These are phyloP conservation scores for Proterorhinus semilunaris DNA, from an alignment of 2,113 vertebrate species.

Conservation along the genomic window DNA sequence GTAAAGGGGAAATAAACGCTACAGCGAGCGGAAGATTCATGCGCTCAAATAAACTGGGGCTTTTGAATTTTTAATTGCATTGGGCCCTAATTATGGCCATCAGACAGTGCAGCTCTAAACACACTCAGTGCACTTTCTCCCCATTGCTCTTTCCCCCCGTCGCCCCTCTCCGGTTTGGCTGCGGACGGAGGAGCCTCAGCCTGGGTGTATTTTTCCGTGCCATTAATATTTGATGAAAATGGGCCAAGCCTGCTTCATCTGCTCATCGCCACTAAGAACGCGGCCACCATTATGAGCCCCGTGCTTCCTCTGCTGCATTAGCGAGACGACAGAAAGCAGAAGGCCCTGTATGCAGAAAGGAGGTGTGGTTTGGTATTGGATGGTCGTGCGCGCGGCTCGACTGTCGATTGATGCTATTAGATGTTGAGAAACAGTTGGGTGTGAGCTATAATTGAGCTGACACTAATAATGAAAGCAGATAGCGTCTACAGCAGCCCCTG, in stretches of 20 bases:
- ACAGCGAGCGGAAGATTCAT: slow-evolving; percentile 92
- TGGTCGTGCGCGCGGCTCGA: slow-evolving; percentile 81
- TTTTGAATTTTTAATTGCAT: slow-evolving; percentile 99
- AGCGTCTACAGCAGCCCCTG: slow-evolving; percentile 89
- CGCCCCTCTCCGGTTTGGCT: slow-evolving; percentile 74
- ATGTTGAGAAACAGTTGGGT: slow-evolving; percentile 98
- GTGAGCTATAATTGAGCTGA: slow-evolving; percentile 98
- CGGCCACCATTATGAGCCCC: slow-evolving; percentile 95
- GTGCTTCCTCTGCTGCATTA: slow-evolving; percentile 97
- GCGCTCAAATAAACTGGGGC: slow-evolving; percentile 98
- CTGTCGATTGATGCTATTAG: slow-evolving; percentile 99
- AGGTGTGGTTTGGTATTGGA: slow-evolving; percentile 19
- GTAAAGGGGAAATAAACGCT: slow-evolving; percentile 98
- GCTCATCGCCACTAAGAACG: slow-evolving; percentile 91
- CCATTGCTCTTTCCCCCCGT: slow-evolving; percentile 65
- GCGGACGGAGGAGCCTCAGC: slow-evolving; percentile 92
- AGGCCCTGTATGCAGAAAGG: slow-evolving; percentile 65
- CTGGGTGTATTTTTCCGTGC: slow-evolving; percentile 97
- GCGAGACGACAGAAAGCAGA: slow-evolving; percentile 90
- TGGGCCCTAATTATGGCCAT: slow-evolving; percentile 99
- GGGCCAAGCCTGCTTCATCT: slow-evolving; percentile 97
- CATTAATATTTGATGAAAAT: slow-evolving; percentile 99
- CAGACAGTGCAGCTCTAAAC: slow-evolving; percentile 95
- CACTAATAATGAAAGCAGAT: slow-evolving; percentile 98
- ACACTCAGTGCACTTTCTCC: slow-evolving; percentile 88